A percentile compares a stretch with the other conserved stretches of the same genome.
These are phyloP conservation scores for Sebastes fasciatus DNA, from an alignment of 2,113 vertebrate genomes.

Conservation along the genomic window DNA sequence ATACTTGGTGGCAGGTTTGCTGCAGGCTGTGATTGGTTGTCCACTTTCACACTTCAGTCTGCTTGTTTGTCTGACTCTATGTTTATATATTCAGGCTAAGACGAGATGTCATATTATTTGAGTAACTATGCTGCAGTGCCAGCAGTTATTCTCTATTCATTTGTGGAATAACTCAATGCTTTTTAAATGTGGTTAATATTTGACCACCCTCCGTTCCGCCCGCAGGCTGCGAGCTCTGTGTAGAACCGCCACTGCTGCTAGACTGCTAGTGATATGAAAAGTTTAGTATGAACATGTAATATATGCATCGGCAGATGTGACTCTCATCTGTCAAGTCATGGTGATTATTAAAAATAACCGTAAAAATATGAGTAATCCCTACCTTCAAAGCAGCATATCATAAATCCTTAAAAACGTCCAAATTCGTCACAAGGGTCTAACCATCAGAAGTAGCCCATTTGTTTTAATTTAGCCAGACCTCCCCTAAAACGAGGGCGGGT, in stretches of 20 bases:
- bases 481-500: slow-evolving; percentile 4
- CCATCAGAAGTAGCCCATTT: slow-evolving; percentile 30
- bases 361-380: slow-evolving; percentile 1
- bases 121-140: neutral
- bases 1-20: slow-evolving; percentile 27
- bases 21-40: slow-evolving; percentile 11
- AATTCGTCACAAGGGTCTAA: slow-evolving; percentile 2
- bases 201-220: neutral
- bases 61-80: neutral
- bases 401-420: slow-evolving; percentile 35
- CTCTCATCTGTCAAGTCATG: neutral
- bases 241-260: neutral
- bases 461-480: slow-evolving; percentile 42
- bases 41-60: slow-evolving; percentile 5
- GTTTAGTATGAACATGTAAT: slow-evolving; percentile 1
- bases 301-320: neutral
- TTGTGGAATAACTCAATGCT: neutral
- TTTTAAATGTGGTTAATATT: neutral
- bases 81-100: neutral
- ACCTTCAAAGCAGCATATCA: slow-evolving; percentile 12
- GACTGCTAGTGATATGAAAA: neutral
- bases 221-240: neutral
- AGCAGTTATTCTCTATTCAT: neutral
- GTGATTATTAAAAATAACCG: slow-evolving; percentile 1
- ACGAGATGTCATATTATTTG: neutral